Percentiles rank a stretch among this genome's conserved stretches.
phyloP scores from a whole-genome alignment of 2,113 vertebrate species.

The Chrysochloris asiatica region DNA sequence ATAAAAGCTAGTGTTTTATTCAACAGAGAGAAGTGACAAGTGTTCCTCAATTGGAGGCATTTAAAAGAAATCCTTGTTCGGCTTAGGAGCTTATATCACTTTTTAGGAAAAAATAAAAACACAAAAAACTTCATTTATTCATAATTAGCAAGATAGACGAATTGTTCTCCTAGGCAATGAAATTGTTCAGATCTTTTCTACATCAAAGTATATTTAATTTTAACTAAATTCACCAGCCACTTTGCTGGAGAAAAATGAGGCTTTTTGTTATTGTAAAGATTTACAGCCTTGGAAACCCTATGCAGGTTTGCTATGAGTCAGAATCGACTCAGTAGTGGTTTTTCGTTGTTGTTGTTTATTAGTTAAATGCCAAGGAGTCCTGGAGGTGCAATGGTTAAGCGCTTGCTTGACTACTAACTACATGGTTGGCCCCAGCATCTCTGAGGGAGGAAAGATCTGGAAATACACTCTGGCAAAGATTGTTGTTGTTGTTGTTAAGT shows the following conservation, averaged over 20 bases:
- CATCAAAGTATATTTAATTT: slow-evolving; percentile 24
- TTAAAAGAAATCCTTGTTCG: not conserved
- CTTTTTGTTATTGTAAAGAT: too few relatives aligned
- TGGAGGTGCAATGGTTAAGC: too few relatives aligned
- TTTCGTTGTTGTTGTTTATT: too few relatives aligned
- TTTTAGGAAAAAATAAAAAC: slow-evolving; percentile 32
- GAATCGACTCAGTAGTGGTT: too few relatives aligned
- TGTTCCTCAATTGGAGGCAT: not conserved
- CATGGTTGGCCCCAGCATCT: not conserved
- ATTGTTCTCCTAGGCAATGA: slow-evolving; percentile 2
- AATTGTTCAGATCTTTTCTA: slow-evolving; percentile 30
- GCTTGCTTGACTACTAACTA: not conserved
- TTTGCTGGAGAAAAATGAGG: too few relatives aligned
- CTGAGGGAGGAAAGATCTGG: not conserved
- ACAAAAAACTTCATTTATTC: not conserved
- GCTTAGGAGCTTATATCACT: not conserved
- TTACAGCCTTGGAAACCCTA: too few relatives aligned
- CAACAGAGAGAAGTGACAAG: not conserved
- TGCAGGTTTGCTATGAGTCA: too few relatives aligned
- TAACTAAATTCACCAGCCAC: too few relatives aligned
- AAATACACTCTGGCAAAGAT: not conserved
- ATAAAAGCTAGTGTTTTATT: slow-evolving; percentile 11
- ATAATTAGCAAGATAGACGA: slow-evolving; percentile 28
- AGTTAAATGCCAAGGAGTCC: not conserved
- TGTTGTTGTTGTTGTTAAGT: too few relatives aligned